phyloP scores from a whole-genome alignment of 1,140 invertebrate species.

The Diachasma alloeum region DNA sequence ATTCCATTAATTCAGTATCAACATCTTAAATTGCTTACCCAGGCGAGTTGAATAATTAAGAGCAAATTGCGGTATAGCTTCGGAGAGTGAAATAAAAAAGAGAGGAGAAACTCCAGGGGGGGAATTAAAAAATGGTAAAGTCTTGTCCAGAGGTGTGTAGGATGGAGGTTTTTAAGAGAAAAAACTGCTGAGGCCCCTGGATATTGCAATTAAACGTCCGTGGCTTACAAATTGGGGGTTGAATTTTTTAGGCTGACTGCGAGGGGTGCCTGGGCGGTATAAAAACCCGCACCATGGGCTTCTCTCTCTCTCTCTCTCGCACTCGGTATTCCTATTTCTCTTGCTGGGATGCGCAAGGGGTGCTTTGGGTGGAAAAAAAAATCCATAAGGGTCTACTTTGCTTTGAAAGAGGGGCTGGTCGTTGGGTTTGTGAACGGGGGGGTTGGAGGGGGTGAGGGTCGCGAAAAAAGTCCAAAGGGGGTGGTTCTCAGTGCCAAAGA shows the following conservation, averaged over 20 bases:
- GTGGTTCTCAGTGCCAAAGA: conserved; percentile 46
- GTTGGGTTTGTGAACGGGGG: conserved; percentile 2
- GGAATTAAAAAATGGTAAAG: background rate
- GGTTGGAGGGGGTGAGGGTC: conserved; percentile 19
- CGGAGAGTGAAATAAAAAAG: conserved; percentile 5
- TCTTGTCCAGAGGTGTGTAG: background rate
- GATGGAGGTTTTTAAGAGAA: conserved; percentile 31
- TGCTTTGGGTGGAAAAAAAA: conserved; percentile 54
- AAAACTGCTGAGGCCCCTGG: conserved; percentile 46
- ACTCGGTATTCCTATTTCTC: background rate
- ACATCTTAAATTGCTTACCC: conserved; percentile 22
- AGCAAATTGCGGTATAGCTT: conserved; percentile 26
- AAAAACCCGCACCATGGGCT: background rate
- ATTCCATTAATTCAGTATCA: conserved; percentile 23
- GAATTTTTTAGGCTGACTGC: conserved; percentile 52
- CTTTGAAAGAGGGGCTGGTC: conserved; percentile 39
- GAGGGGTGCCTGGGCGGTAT: conserved; percentile 33
- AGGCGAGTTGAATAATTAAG: conserved; percentile 30
- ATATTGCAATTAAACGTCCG: conserved; percentile 62
- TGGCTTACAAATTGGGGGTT: conserved; percentile 61
- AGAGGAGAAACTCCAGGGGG: conserved; percentile 1
- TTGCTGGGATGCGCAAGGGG: conserved; percentile 37
- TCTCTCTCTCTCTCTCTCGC: background rate
- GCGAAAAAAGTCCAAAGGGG: conserved; percentile 26
- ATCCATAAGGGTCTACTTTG: conserved; percentile 57